phyloP scores from a whole-genome alignment of 2,888 invertebrate species.

The Stenoptilia bipunctidactyla region DNA sequence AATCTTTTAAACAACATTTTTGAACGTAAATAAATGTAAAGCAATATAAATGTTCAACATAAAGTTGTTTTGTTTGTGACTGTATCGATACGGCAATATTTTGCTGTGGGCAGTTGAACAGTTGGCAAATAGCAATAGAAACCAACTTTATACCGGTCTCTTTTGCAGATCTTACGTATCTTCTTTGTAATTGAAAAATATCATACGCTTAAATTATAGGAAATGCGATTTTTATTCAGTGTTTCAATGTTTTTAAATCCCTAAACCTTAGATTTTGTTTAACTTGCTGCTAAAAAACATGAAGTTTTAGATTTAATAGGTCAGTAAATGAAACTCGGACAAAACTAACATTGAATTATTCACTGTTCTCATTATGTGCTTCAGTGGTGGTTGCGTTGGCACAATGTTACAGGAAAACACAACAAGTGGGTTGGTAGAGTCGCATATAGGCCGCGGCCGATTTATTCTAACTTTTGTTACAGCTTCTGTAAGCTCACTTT shows the following conservation, averaged over 20 bases:
- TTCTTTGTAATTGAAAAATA: too few species aligned
- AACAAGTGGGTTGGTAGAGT: constrained; percentile 60
- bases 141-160: constrained; percentile 3
- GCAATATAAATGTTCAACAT: too few species aligned
- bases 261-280: too few species aligned
- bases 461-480: constrained; percentile 21
- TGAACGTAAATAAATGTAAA: too few species aligned
- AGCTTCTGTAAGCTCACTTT: too few species aligned
- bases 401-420: constrained; percentile 32
- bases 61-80: background rate
- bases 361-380: background rate
- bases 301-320: too few species aligned
- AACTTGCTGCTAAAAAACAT: too few species aligned
- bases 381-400: background rate
- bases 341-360: background rate
- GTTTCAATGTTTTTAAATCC: too few species aligned
- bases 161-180: too few species aligned
- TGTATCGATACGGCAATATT: constrained; percentile 13
- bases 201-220: too few species aligned
- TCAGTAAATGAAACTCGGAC: background rate
- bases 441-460: constrained; percentile 56
- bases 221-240: too few species aligned
- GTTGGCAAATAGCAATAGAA: constrained; percentile 13
- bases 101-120: constrained; percentile 11
- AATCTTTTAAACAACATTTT: too few species aligned